Evolutionary conservation across 2,797 vertebrate genomes (phyloP).

Genomic region (Cottoperca gobio): DNA sequence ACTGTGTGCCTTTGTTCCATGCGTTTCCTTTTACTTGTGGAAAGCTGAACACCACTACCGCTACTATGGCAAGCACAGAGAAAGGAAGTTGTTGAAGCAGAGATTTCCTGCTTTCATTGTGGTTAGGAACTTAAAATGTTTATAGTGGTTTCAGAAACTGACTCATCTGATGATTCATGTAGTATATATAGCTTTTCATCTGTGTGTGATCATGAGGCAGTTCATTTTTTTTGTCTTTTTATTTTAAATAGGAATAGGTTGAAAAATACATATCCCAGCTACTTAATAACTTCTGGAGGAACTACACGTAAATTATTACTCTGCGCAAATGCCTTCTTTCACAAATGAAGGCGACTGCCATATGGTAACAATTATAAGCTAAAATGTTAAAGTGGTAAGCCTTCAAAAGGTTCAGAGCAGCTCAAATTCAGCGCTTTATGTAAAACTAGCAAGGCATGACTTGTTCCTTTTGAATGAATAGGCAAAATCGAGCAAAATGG

Average conservation of each 20-base stretch:
- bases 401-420: constrained; percentile 62
- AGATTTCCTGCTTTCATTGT: constrained; percentile 95
- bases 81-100: constrained; percentile 98
- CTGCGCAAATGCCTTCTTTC: constrained; percentile 57
- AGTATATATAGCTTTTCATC: constrained; percentile 90
- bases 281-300: constrained; percentile 52
- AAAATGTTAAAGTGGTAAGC: constrained; percentile 67
- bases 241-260: constrained; percentile 48
- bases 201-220: constrained; percentile 85
- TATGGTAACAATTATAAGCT: constrained; percentile 73
- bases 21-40: constrained; percentile 88
- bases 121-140: constrained; percentile 93
- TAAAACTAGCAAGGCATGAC: constrained; percentile 38
- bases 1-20: constrained; percentile 89
- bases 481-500: constrained; percentile 16
- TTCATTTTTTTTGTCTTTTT: constrained; percentile 72
- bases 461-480: constrained; percentile 38
- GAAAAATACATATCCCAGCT: constrained; percentile 37
- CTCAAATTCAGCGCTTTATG: constrained; percentile 56
- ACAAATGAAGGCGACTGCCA: constrained; percentile 54
- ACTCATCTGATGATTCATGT: constrained; percentile 95
- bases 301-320: constrained; percentile 52
- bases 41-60: constrained; percentile 85
- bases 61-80: constrained; percentile 86
- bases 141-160: constrained; percentile 97